Conservation (phyloP, 2,113 vertebrate species). For the Empidonax traillii region DNA sequence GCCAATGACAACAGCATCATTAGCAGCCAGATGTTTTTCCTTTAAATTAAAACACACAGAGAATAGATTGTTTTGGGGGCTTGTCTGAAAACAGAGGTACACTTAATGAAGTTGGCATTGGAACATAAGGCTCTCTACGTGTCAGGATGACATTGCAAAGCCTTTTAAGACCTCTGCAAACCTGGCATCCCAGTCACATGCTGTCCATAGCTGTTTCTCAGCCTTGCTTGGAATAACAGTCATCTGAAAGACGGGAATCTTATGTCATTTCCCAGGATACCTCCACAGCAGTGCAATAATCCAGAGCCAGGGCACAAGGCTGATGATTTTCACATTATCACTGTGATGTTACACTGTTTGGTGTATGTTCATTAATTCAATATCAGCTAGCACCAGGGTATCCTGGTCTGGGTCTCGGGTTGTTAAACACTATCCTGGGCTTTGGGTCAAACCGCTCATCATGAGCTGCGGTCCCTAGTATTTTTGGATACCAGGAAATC, state of each 20-base stretch:
- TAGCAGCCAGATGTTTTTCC: slow-evolving; percentile 41
- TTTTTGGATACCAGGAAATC: not conserved
- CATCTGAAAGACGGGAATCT: not conserved
- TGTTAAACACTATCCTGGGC: not conserved
- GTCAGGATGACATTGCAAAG: not conserved
- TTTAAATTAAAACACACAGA: slow-evolving; percentile 4
- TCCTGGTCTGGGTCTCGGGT: rapidly evolving
- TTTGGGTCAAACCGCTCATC: not conserved
- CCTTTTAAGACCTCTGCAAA: not conserved
- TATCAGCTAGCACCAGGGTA: not conserved
- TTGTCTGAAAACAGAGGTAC: slow-evolving; percentile 3
- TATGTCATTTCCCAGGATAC: not conserved
- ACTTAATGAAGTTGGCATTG: not conserved
- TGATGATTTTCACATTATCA: not conserved
- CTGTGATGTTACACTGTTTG: rapidly evolving
- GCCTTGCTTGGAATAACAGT: not conserved
- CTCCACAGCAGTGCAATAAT: not conserved
- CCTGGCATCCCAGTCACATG: not conserved
- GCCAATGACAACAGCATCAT: slow-evolving; percentile 27
- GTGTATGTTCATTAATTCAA: not conserved
- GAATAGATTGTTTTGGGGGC: slow-evolving; percentile 2
- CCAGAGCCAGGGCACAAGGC: not conserved
- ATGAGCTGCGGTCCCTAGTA: not conserved
- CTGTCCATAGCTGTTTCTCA: not conserved
- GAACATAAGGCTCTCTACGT: not conserved